Evolutionary conservation across 2,888 invertebrate species (phyloP).

Genomic region (Meloe dianella): DNA sequence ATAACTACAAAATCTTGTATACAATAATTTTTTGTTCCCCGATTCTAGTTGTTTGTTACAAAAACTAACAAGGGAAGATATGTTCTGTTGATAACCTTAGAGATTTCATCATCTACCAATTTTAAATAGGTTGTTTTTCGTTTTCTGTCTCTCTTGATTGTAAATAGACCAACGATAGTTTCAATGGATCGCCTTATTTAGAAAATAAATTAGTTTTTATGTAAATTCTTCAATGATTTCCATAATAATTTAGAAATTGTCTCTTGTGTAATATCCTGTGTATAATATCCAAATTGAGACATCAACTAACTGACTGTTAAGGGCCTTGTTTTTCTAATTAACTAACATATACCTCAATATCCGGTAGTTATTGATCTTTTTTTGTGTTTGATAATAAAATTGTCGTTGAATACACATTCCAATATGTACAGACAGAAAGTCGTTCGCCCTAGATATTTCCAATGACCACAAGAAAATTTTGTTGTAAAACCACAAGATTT

Average conservation of each 20-base stretch:
- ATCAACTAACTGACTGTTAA: neutral
- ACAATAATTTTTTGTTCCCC: neutral
- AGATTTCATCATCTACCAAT: constrained; percentile 1
- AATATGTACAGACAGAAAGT: constrained; percentile 13
- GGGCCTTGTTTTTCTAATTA: neutral
- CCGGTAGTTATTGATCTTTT: constrained; percentile 19
- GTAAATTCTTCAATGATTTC: neutral
- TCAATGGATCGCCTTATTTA: neutral
- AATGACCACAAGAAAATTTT: constrained; percentile 23
- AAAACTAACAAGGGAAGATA: constrained; percentile 1
- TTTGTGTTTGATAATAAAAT: constrained; percentile 10
- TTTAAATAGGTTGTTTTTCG: neutral
- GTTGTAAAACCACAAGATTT: constrained; percentile 29
- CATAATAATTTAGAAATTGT: constrained; percentile 1
- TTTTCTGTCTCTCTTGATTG: neutral
- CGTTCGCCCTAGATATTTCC: constrained; percentile 17
- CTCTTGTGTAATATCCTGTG: neutral
- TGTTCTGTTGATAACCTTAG: neutral
- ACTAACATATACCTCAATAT: constrained; percentile 19
- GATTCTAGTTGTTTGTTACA: neutral
- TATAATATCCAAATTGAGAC: constrained; percentile 4
- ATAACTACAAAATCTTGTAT: no score
- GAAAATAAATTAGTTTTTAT: neutral
- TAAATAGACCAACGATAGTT: neutral
- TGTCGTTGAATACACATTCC: constrained; percentile 18